phyloP scores from a whole-genome alignment of 2,888 invertebrate genomes.

The Nephrotoma appendiculata region DNA sequence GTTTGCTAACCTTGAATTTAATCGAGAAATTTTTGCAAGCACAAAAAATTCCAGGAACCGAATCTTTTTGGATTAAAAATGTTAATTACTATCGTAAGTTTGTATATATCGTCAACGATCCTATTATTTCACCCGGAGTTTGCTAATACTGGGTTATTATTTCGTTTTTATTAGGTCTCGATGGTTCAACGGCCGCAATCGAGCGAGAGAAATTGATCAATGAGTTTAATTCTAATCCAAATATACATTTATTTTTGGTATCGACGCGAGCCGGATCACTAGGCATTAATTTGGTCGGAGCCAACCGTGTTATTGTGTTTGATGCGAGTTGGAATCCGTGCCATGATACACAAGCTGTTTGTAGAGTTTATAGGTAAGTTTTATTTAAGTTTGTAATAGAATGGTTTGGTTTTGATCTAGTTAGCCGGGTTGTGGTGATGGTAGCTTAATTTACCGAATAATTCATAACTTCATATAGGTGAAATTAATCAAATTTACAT shows the following conservation, averaged over 20 bases:
- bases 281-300: conserved; percentile 94
- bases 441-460: background rate
- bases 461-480: background rate
- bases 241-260: conserved; percentile 81
- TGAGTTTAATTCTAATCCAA: conserved; percentile 82
- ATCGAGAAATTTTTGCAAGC: conserved; percentile 85
- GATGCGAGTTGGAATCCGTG: conserved; percentile 99
- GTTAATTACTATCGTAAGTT: conserved; percentile 79
- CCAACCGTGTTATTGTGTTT: conserved; percentile 92
- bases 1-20: conserved; percentile 84
- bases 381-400: background rate
- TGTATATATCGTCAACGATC: background rate
- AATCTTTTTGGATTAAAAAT: conserved; percentile 71
- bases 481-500: background rate
- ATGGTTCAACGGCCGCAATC: conserved; percentile 87
- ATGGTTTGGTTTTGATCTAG: conserved; percentile 25
- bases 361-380: conserved; percentile 62
- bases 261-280: conserved; percentile 93
- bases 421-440: conserved; percentile 11
- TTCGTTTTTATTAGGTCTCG: conserved; percentile 47
- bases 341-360: conserved; percentile 95
- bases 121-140: background rate
- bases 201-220: conserved; percentile 94
- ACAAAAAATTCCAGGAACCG: conserved; percentile 50
- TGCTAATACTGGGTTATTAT: background rate